phyloP scores from a whole-genome alignment of 2,113 vertebrate species.

The Pseudonaja textilis region DNA sequence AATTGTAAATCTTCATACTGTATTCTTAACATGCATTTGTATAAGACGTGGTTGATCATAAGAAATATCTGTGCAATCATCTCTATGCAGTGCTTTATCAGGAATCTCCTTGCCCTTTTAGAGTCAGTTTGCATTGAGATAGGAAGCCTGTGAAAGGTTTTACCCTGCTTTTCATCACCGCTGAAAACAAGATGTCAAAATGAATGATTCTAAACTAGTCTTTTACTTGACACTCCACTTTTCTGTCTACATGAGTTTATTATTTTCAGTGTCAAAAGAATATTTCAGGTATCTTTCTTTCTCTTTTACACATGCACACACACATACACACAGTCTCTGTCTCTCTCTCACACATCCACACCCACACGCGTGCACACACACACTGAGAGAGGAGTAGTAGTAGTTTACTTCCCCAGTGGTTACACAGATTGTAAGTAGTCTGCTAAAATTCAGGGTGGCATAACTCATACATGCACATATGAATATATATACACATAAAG shows the following conservation, averaged over 20 bases:
- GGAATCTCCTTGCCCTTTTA: neutral
- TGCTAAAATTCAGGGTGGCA: neutral
- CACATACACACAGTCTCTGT: too few relatives aligned
- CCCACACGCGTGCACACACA: too few relatives aligned
- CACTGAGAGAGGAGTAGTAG: too few relatives aligned
- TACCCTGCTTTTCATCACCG: neutral
- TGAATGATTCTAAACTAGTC: neutral
- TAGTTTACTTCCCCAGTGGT: neutral
- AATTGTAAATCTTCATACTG: neutral
- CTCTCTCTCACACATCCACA: neutral
- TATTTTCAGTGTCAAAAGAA: neutral
- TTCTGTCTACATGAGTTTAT: neutral
- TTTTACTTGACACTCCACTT: neutral
- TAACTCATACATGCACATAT: neutral
- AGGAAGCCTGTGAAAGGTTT: neutral
- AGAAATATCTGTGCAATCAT: neutral
- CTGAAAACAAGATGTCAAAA: neutral
- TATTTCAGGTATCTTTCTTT: neutral
- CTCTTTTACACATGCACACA: neutral
- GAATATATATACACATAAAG: too few relatives aligned
- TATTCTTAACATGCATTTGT: neutral
- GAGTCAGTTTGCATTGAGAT: neutral
- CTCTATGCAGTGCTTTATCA: neutral
- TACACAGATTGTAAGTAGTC: neutral
- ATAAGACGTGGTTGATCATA: neutral